Conservation (phyloP, 2,888 invertebrate species). For the Salpingus planirostris region DNA sequence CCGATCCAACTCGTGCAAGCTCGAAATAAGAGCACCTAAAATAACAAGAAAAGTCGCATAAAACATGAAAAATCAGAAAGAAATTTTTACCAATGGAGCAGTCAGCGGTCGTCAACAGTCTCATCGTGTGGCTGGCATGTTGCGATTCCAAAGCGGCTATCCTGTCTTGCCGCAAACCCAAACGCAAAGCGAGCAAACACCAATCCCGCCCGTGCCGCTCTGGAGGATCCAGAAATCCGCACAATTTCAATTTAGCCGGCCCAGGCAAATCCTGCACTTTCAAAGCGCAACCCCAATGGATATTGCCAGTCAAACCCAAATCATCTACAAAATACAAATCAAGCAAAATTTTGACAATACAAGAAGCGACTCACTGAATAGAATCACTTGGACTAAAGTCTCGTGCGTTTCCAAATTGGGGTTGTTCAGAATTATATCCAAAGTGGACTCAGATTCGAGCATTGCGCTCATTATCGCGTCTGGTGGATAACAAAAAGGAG, state of each 20-base stretch:
- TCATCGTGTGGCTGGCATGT: conserved; percentile 38
- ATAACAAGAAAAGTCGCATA: conserved; percentile 1
- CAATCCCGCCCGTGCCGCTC: conserved; percentile 67
- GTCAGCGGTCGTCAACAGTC: conserved; percentile 35
- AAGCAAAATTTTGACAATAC: conserved; percentile 2
- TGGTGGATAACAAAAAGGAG: conserved; percentile 39
- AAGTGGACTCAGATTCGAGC: conserved; percentile 39
- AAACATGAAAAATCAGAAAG: conserved; percentile 2
- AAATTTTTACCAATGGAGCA: conserved; percentile 37
- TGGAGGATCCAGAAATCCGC: conserved; percentile 62
- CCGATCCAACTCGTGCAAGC: conserved; percentile 51
- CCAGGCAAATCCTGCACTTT: conserved; percentile 52
- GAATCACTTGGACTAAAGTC: conserved; percentile 48
- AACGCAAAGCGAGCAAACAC: conserved; percentile 63
- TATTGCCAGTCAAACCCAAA: conserved; percentile 30
- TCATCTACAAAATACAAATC: conserved; percentile 28
- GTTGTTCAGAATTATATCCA: conserved; percentile 41
- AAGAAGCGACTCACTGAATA: conserved; percentile 41
- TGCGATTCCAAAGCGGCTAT: conserved; percentile 40
- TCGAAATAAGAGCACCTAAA: conserved; percentile 47
- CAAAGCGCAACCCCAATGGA: conserved; percentile 49
- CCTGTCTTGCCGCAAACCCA: conserved; percentile 45
- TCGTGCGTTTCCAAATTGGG: conserved; percentile 45
- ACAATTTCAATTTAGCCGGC: conserved; percentile 52
- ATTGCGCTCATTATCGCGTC: conserved; percentile 37